Conservation (phyloP, 92 coral and sea anemone species). For the Micromussa lordhowensis region DNA sequence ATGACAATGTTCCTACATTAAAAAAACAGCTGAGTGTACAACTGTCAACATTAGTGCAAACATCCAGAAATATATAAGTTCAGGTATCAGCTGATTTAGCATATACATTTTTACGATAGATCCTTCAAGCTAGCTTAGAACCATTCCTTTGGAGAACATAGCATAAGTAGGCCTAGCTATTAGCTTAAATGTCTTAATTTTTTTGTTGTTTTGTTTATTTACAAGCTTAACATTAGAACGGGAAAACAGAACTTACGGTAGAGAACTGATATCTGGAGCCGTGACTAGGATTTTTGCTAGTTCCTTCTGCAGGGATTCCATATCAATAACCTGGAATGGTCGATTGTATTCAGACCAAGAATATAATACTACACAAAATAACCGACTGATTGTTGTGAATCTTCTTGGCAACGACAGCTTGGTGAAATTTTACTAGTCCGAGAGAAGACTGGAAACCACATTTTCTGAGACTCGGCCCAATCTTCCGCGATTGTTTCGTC, state of each 20-base stretch:
- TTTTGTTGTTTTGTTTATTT: not conserved
- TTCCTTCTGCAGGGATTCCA: constrained; percentile 87
- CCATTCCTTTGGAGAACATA: not conserved
- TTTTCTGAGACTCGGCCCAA: not conserved
- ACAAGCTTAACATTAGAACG: not conserved
- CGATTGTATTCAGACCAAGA: not conserved
- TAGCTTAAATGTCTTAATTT: too few species aligned
- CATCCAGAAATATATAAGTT: not conserved
- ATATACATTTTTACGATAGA: not conserved
- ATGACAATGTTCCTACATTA: too few species aligned
- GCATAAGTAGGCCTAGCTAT: too few species aligned
- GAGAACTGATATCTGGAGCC: constrained; percentile 65
- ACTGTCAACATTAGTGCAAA: not conserved
- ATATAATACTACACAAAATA: not conserved
- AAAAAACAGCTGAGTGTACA: too few species aligned
- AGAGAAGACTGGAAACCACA: constrained; percentile 2
- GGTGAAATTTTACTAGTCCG: constrained; percentile 26
- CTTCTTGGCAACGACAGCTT: constrained; percentile 74
- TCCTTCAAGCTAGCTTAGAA: not conserved
- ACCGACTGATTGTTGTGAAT: constrained; percentile 22
- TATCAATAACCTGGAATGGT: constrained; percentile 20
- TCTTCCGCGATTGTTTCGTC: not conserved
- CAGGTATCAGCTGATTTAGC: not conserved
- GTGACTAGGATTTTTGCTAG: constrained; percentile 89
- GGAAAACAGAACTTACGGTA: constrained; percentile 71